phyloP scores from a whole-genome alignment of 2,888 invertebrate species.

The Caenorhabditis imperialis region DNA sequence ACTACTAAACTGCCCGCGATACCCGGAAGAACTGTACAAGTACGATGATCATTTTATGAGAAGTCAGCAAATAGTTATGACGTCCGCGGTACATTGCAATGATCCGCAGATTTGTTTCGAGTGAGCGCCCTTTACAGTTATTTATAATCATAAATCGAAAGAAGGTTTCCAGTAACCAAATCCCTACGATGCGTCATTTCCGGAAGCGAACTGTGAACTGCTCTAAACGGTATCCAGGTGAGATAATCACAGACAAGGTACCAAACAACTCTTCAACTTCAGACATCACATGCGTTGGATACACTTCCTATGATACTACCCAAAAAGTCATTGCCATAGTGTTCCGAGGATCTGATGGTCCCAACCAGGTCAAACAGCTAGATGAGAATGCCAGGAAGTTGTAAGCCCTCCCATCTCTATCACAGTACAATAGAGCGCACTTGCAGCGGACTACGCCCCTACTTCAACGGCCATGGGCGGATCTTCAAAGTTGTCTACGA shows the following conservation, averaged over 20 bases:
- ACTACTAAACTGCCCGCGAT: conserved; percentile 19
- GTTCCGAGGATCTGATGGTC: conserved; percentile 42
- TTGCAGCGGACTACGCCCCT: conserved; percentile 31
- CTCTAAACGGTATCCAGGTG: too few relatives aligned
- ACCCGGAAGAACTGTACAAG: conserved; percentile 3
- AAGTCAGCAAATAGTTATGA: conserved; percentile 8
- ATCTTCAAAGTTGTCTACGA: conserved; percentile 33
- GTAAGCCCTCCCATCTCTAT: conserved; percentile 9
- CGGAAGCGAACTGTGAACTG: too few relatives aligned
- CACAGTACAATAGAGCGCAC: background rate
- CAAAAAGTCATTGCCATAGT: conserved; percentile 26
- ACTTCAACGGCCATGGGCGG: conserved; percentile 23
- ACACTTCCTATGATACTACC: conserved; percentile 31
- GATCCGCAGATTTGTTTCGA: conserved; percentile 26
- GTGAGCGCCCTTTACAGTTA: too few relatives aligned
- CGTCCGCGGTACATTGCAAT: conserved; percentile 28
- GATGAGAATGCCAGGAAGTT: background rate
- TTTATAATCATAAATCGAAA: too few relatives aligned
- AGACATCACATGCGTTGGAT: conserved; percentile 41
- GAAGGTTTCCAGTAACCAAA: too few relatives aligned
- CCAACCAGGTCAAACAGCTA: conserved; percentile 24
- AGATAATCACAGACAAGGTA: too few relatives aligned
- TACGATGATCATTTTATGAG: conserved; percentile 42
- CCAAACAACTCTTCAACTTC: too few relatives aligned
- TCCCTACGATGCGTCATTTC: too few relatives aligned